Base-by-base conservation (phyloP, 2,113 vertebrate species). In the Procavia capensis region DNA sequence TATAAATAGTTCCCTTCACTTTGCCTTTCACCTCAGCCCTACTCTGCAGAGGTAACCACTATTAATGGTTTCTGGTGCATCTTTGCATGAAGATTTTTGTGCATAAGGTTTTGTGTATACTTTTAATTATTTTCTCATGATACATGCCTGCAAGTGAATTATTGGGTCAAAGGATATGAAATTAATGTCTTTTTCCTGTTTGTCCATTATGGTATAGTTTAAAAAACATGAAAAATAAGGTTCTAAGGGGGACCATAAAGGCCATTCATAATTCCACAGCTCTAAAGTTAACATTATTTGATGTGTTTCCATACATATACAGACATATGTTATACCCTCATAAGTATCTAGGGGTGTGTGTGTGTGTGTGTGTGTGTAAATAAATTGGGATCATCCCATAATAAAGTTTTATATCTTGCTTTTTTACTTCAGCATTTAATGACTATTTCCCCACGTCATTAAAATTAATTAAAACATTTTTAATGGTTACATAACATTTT, bases 151-250 rank as follows among this genome's bases (percentile, higher is more conserved):
- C 74, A 88, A 88, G 70, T 92, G 43, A 31, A 84, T 88, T 88
- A 88, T 16, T 78, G 72, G 29, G 45, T 88, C 36, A 92, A 41
- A 84, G 34, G 31, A 68, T 70, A 43, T 92, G 90, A 88, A 13
- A 84, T 50, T 68, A 90, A 57, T 43, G n/a, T 25, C 68, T 88
- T 82, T 95, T 88, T 80, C 16, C 59, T 75, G 47, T 39, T 91
- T 75, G 36, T 88, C 59, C 79, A 36, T 84, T 43, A 27, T 85
- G 43, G 17, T n/a, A 63, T 3, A 74, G 80, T 20, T 90, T 80
- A 85, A 50, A 94, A 90, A 85, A 90, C 63, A 66, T 78, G 74
- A 85, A 94, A 80, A 94, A n/a, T 72, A 86, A 85, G n/a, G 16
- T 70, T 54, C 89, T 80, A 93, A 90, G 16, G 45, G 45, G 85